phyloP scores from a whole-genome alignment of 2,888 invertebrate genomes.

The Parnassius apollo region DNA sequence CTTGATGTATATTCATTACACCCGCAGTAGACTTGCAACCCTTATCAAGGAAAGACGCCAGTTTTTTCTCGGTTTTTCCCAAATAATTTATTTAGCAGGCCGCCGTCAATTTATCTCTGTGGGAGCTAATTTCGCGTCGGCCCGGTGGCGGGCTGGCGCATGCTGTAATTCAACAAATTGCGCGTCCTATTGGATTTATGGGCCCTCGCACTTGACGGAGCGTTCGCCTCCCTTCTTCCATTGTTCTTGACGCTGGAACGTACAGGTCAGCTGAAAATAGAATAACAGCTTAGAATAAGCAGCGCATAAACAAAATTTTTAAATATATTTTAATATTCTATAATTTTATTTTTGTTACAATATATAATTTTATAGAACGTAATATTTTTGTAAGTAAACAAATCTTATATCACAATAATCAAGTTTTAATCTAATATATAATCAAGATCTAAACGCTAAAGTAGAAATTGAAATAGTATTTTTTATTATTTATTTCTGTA shows the following conservation, averaged over 20 bases:
- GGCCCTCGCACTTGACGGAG: conserved; percentile 75
- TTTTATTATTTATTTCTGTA: no score
- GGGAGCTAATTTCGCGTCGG: conserved; percentile 80
- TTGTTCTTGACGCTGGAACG: conserved; percentile 64
- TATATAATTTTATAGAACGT: no score
- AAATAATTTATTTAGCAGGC: conserved; percentile 81
- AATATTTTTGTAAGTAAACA: no score
- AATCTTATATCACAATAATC: no score
- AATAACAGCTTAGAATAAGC: conserved; percentile 37
- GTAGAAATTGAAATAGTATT: no score
- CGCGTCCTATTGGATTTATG: conserved; percentile 77
- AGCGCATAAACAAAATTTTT: neutral
- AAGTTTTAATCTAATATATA: no score
- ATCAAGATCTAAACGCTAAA: no score
- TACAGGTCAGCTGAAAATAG: conserved; percentile 55
- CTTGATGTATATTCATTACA: conserved; percentile 74
- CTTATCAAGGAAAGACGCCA: conserved; percentile 79
- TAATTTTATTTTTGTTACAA: no score
- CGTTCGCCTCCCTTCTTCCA: conserved; percentile 67
- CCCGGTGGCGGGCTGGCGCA: conserved; percentile 79
- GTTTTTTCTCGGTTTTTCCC: conserved; percentile 81
- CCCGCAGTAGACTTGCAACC: conserved; percentile 68
- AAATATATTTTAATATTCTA: no score
- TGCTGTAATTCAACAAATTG: conserved; percentile 82
- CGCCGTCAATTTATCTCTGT: conserved; percentile 79